These are phyloP conservation scores for Ferrisia virgata DNA, from an alignment of 2,888 invertebrate species.

Conservation along the genomic window DNA sequence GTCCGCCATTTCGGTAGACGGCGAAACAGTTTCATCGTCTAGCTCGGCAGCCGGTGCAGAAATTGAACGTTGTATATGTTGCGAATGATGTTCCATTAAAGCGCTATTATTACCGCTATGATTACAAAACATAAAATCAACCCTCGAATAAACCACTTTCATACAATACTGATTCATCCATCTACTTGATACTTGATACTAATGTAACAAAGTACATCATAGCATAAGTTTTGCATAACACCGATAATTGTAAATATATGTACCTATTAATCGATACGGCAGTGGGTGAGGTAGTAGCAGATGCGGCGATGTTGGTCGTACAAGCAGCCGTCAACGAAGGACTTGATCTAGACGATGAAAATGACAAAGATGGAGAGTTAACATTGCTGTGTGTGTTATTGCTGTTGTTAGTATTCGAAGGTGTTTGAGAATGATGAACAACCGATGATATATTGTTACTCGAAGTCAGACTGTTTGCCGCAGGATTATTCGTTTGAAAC, in stretches of 20 bases:
- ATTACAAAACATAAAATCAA: neutral
- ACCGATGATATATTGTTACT: neutral
- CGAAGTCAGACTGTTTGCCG: neutral
- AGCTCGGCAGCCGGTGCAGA: conserved; percentile 18
- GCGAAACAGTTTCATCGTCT: conserved; percentile 34
- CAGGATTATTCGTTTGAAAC: neutral
- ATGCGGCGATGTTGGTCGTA: conserved; percentile 29
- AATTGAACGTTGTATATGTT: conserved; percentile 32
- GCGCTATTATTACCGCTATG: conserved; percentile 1
- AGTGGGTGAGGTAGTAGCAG: conserved; percentile 41
- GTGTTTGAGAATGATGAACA: neutral
- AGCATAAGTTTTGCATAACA: too few relatives aligned
- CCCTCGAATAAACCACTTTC: too few relatives aligned
- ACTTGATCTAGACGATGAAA: conserved; percentile 35
- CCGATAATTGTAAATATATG: too few relatives aligned
- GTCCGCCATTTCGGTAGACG: conserved; percentile 31
- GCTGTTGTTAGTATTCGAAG: neutral
- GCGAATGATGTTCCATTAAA: conserved; percentile 36
- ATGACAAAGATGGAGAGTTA: conserved; percentile 37
- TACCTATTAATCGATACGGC: conserved; percentile 39
- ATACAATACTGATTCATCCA: too few relatives aligned
- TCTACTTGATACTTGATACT: too few relatives aligned
- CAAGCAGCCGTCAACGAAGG: conserved; percentile 23
- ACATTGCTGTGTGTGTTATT: conserved; percentile 26
- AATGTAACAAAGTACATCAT: too few relatives aligned